These are phyloP conservation scores for Microcebus lehilahytsara DNA, from an alignment of 2,113 vertebrate genomes.

Conservation along the genomic window DNA sequence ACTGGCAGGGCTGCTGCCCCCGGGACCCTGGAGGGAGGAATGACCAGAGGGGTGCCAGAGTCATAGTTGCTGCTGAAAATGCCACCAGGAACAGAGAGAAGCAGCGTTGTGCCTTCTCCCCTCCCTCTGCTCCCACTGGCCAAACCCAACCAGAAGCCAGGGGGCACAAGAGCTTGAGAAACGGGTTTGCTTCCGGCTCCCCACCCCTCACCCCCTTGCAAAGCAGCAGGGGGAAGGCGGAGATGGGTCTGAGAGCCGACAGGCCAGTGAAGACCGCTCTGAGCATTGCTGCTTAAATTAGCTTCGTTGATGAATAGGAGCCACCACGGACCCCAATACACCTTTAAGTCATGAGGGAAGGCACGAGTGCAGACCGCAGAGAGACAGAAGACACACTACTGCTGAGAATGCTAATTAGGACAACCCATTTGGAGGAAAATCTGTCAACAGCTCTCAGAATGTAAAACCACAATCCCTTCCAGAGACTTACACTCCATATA, in stretches of 20 bases:
- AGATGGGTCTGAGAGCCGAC: background rate
- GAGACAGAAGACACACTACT: background rate
- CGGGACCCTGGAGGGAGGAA: background rate
- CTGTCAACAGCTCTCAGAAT: background rate
- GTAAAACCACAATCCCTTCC: background rate
- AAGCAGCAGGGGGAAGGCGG: background rate
- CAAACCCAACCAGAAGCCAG: background rate
- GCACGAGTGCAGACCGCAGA: background rate
- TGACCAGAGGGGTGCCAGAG: background rate
- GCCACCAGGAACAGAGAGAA: background rate
- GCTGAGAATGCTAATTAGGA: background rate
- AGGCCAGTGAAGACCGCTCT: too few relatives aligned
- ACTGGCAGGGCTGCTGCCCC: too few relatives aligned
- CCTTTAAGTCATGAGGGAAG: background rate
- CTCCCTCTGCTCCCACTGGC: background rate
- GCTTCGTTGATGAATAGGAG: background rate
- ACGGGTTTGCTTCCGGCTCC: background rate
- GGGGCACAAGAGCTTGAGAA: background rate
- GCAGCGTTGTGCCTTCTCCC: background rate
- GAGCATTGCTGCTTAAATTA: background rate
- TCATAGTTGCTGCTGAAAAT: background rate
- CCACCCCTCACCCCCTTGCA: background rate
- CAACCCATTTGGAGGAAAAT: background rate
- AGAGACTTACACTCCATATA: background rate
- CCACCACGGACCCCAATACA: background rate